Evolutionary conservation across 2,113 vertebrate species (phyloP).

Genomic region (Steatornis caripensis): DNA sequence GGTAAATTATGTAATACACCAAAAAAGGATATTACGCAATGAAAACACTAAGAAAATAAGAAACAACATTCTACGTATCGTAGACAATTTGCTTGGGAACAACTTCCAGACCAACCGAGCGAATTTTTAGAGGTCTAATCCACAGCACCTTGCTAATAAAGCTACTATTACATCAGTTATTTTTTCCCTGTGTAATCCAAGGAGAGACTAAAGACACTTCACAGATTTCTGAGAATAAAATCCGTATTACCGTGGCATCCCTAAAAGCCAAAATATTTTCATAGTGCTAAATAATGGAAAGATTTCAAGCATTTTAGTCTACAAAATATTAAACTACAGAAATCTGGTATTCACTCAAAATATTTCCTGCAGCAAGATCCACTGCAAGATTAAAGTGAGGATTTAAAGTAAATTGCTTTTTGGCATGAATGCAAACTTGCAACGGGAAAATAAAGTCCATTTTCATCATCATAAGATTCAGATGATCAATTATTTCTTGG

Average conservation of each 20-base stretch:
- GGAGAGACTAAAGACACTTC: background rate
- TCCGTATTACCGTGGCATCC: background rate
- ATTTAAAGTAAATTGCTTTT: background rate
- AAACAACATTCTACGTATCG: background rate
- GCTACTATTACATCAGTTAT: background rate
- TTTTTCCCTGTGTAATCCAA: background rate
- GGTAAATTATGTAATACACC: constrained; percentile 2
- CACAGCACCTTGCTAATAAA: background rate
- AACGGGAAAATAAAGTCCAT: background rate
- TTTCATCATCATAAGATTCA: background rate
- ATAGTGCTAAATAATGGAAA: background rate
- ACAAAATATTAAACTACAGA: background rate
- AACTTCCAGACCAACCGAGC: background rate
- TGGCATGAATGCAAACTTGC: background rate
- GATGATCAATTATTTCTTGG: background rate
- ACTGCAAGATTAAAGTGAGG: background rate
- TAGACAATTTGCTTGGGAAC: background rate
- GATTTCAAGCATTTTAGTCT: background rate
- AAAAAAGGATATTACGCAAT: background rate
- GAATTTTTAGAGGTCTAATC: background rate
- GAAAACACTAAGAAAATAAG: background rate
- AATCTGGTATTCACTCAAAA: background rate
- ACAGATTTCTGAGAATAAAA: background rate
- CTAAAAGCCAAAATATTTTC: background rate
- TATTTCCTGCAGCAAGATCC: background rate